These are phyloP conservation scores for Meloidogyne chitwoodi DNA, from an alignment of 1,140 invertebrate species.

Conservation along the genomic window DNA sequence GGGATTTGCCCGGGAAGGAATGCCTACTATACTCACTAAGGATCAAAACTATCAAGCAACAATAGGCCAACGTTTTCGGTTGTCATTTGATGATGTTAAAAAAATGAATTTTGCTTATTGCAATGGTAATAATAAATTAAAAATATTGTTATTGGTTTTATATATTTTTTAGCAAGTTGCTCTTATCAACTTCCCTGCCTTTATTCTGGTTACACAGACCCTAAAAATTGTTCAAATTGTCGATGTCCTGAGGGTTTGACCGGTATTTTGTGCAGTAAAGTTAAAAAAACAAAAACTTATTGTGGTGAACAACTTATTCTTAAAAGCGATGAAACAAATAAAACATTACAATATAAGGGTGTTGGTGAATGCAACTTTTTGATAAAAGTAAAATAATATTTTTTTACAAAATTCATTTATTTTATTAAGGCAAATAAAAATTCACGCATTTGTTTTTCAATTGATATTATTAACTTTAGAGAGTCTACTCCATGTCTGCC, in stretches of 20 bases:
- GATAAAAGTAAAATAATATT: conserved; percentile 11
- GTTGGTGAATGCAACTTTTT: conserved; percentile 18
- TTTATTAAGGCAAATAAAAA: not conserved
- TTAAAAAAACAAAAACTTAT: conserved; percentile 1
- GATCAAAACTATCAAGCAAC: conserved; percentile 32
- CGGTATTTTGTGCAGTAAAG: conserved; percentile 10
- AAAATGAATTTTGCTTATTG: conserved; percentile 40
- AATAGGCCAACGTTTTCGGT: conserved; percentile 34
- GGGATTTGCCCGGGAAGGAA: conserved; percentile 5
- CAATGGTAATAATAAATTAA: not conserved
- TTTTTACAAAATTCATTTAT: not conserved
- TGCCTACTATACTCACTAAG: conserved; percentile 4
- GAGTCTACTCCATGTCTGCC: not conserved
- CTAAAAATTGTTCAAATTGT: conserved; percentile 26
- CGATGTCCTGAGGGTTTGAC: conserved; percentile 30
- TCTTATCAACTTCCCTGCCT: conserved; percentile 12
- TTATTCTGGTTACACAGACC: conserved; percentile 36
- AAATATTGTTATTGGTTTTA: too few species aligned
- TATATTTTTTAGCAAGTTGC: conserved; percentile 23
- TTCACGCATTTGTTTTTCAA: conserved; percentile 15
- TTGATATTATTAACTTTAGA: conserved; percentile 23
- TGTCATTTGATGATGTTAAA: conserved; percentile 36
- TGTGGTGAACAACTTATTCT: conserved; percentile 12
- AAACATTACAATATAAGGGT: conserved; percentile 6
- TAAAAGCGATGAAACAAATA: not conserved